These are phyloP conservation scores for Syndactyla subalaris DNA, from an alignment of 2,797 vertebrate genomes.

Conservation along the genomic window DNA sequence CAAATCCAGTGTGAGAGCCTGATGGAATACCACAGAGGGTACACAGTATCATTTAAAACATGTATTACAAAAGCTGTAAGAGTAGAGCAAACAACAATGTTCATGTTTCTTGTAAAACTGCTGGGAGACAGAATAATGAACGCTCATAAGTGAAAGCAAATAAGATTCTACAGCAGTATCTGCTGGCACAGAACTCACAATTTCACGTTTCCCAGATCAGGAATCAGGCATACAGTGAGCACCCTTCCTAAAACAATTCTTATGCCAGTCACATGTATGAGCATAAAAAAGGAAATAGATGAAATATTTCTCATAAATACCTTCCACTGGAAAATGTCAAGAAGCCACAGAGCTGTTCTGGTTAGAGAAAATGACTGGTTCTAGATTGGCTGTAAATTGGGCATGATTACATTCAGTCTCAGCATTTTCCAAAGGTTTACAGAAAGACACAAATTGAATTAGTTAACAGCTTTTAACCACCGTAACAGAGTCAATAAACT, in stretches of 20 bases:
- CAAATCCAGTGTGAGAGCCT: fast-evolving
- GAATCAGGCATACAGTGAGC: background rate
- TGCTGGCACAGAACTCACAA: background rate
- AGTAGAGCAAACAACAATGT: background rate
- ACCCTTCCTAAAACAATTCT: background rate
- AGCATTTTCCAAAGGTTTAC: background rate
- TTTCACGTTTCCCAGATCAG: background rate
- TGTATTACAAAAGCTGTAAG: background rate
- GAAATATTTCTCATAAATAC: background rate
- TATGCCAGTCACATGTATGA: background rate
- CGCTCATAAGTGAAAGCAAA: background rate
- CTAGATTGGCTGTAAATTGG: background rate
- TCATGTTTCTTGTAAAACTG: background rate
- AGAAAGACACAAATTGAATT: background rate
- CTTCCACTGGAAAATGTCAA: background rate
- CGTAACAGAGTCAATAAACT: background rate
- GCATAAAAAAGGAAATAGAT: background rate
- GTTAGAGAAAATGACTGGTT: background rate
- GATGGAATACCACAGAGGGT: background rate
- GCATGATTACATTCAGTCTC: background rate
- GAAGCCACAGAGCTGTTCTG: background rate
- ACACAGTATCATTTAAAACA: background rate
- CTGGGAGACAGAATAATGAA: background rate
- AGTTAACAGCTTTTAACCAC: background rate
- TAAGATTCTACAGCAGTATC: background rate